Evolutionary conservation across 1,140 invertebrate genomes (phyloP), one percentile per base, ranked within the genome.

Genomic region (Bombus waltoni): DNA sequence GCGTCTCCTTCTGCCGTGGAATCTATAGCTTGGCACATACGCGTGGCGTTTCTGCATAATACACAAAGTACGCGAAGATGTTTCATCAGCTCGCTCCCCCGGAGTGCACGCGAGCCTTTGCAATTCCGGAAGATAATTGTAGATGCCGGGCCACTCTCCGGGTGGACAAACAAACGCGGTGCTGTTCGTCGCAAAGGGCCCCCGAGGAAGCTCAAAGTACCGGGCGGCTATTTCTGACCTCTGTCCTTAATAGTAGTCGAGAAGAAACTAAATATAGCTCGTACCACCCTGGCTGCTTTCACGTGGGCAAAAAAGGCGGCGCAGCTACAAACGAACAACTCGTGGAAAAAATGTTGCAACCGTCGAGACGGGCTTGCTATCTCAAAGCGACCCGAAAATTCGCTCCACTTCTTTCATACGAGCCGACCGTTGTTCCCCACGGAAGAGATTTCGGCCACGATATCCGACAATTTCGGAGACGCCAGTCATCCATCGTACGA

Each of bases 41-140:
- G 9, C 74, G 25, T 22, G 1, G 15, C 35, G 18, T 38, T 38
- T 5, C 8, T 47, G 57, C 57, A 40, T 40, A 22, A 38, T 42
- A 5, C 57, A 38, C 57, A 28, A 35, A 35, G 28, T 62, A 18
- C 35, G 22, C 57, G 32, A 35, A 28, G 28, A 42, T 8, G 3
- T 35, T 1, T 9, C 32, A 35, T 9, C 32, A 35, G 22, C 35
- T 10, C 5, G 1, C 25, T 62, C 75, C 18, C 18, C 38, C 10
- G 38, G 59, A 65, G 75, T 62, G 35, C n/a, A 32, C 15, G 28
- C 28, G 25, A 1, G 18, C 8, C 44, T 62, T 42, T 77, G 35
- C 38, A n/a, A 77, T 74, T 40, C 59, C 38, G 38, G 0, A 78
- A 78, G 59, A 78, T 78, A 78, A 78, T 78, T 44, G 57, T 8